phyloP scores from a whole-genome alignment of 2,888 invertebrate genomes.

The Ptycholaimellus sp. region DNA sequence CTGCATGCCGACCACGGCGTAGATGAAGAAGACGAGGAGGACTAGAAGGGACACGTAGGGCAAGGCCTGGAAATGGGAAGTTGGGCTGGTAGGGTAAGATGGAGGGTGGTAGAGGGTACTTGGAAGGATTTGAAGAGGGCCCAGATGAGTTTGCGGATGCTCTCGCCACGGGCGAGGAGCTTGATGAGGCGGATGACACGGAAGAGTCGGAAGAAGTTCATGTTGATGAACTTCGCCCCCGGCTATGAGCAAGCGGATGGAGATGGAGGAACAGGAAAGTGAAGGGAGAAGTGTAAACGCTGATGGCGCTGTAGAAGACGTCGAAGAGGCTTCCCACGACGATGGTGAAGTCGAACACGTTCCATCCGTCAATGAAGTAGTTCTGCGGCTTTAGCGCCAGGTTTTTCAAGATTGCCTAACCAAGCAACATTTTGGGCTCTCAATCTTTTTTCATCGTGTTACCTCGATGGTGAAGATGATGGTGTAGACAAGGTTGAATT shows the following conservation, averaged over 20 bases:
- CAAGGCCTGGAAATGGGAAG: slow-evolving; percentile 42
- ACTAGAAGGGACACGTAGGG: too few relatives aligned
- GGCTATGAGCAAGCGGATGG: slow-evolving; percentile 37
- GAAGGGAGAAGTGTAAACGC: too few relatives aligned
- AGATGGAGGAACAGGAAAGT: too few relatives aligned
- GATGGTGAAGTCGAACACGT: slow-evolving; percentile 80
- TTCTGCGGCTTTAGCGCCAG: too few relatives aligned
- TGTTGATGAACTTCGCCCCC: slow-evolving; percentile 51
- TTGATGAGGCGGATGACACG: slow-evolving; percentile 93
- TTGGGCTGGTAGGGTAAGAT: not conserved
- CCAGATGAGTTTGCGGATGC: slow-evolving; percentile 83
- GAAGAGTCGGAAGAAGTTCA: slow-evolving; percentile 91
- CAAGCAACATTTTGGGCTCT: too few relatives aligned
- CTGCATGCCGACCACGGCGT: too few relatives aligned
- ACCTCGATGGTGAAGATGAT: slow-evolving; percentile 1
- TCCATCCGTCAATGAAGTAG: slow-evolving; percentile 91
- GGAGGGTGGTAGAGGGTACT: too few relatives aligned
- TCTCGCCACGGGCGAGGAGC: slow-evolving; percentile 75
- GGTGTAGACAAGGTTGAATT: not conserved
- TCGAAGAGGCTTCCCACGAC: slow-evolving; percentile 80
- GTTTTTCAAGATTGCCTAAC: too few relatives aligned
- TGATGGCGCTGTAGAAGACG: slow-evolving; percentile 51
- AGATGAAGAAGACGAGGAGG: too few relatives aligned
- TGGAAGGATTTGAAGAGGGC: slow-evolving; percentile 89
- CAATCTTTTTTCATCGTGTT: too few relatives aligned